These are phyloP conservation scores for Darevskia nairensis DNA, from an alignment of 2,797 vertebrate genomes.

Conservation along the genomic window DNA sequence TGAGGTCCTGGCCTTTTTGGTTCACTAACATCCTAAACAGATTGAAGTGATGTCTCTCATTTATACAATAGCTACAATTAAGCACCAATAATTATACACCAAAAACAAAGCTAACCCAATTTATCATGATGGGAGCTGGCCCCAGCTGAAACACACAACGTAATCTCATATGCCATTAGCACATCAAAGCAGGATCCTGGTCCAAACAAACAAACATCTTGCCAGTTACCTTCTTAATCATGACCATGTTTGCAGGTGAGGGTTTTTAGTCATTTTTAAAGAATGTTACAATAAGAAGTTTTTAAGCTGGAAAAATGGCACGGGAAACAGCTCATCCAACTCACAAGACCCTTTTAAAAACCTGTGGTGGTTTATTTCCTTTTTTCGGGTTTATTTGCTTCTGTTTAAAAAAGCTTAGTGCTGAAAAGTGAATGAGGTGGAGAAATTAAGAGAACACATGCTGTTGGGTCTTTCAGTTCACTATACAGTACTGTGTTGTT, in stretches of 20 bases:
- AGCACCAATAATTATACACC: conserved; percentile 46
- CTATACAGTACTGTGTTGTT: background rate
- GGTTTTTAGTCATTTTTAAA: conserved; percentile 2
- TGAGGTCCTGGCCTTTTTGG: conserved; percentile 43
- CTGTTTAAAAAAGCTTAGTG: background rate
- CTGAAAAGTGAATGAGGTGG: background rate
- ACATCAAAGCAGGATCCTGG: background rate
- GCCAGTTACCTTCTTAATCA: background rate
- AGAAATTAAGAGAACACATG: background rate
- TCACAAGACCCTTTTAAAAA: background rate
- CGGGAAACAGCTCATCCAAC: background rate
- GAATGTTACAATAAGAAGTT: background rate
- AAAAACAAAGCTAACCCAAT: conserved; percentile 37
- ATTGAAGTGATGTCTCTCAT: conserved; percentile 51
- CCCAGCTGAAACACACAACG: background rate
- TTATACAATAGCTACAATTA: conserved; percentile 61
- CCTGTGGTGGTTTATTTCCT: background rate
- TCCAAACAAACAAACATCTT: background rate
- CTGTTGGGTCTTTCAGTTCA: background rate
- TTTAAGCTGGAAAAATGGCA: background rate
- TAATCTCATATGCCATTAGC: background rate
- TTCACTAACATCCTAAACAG: background rate
- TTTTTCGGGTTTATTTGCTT: background rate
- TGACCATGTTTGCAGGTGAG: background rate
- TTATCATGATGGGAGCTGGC: background rate